Evolutionary conservation across 1,140 invertebrate species (phyloP).

Genomic region (Neelides sp.): DNA sequence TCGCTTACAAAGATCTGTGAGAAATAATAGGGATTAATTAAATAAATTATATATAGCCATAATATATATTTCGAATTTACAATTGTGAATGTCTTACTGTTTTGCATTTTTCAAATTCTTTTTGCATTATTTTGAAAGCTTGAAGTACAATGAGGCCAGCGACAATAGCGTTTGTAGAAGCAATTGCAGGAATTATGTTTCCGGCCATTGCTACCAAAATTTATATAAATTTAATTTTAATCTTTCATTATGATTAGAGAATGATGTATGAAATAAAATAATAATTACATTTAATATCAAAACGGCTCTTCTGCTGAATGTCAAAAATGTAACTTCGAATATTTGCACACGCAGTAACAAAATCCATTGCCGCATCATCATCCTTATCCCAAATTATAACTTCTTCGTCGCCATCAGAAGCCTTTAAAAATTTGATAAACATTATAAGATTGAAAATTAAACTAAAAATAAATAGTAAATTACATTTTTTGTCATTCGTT

Average conservation of each 20-base stretch:
- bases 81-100: slow-evolving; percentile 44
- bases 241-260: slow-evolving; percentile 10
- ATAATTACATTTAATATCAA: slow-evolving; percentile 86
- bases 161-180: slow-evolving; percentile 94
- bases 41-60: neutral
- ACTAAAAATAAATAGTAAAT: neutral
- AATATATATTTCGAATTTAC: slow-evolving; percentile 1
- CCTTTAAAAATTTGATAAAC: slow-evolving; percentile 3
- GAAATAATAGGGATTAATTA: slow-evolving; percentile 10
- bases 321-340: slow-evolving; percentile 82
- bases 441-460: neutral
- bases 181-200: slow-evolving; percentile 96
- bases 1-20: slow-evolving; percentile 42
- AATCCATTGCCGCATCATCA: slow-evolving; percentile 85
- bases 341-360: slow-evolving; percentile 90
- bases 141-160: slow-evolving; percentile 86
- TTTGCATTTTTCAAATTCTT: slow-evolving; percentile 54
- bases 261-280: slow-evolving; percentile 15
- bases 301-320: slow-evolving; percentile 72
- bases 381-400: slow-evolving; percentile 96
- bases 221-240: slow-evolving; percentile 20
- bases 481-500: slow-evolving; percentile 41
- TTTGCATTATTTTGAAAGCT: slow-evolving; percentile 64
- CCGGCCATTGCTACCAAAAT: slow-evolving; percentile 80
- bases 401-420: slow-evolving; percentile 47